Evolutionary conservation across 2,888 invertebrate species (phyloP), one percentile per base, ranked within the genome.

Genomic region (Andrena minutula): DNA sequence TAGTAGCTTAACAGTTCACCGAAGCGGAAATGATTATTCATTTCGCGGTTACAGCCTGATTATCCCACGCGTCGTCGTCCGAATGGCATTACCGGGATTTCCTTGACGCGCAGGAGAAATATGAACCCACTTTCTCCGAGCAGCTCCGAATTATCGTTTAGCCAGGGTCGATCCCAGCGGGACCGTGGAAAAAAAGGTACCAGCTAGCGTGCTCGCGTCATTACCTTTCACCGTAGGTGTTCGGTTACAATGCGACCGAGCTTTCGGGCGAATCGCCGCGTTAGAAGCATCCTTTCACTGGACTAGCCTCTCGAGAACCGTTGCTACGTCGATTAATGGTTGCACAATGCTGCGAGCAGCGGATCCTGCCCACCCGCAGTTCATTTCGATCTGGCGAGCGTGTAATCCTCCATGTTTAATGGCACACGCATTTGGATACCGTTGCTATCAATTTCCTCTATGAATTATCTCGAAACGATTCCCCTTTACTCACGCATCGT

Each of bases 221-320:
- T 86, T 71, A 76, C 86, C 86, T 86, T 86, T 87, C 86, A 86
- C 86, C 69, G 64, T 47, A 66, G 32, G 65, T 63, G 64, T 75
- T 84, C 49, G 61, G 78, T 58, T 75, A 75, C 79, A 75, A 79
- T 77, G 75, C 64, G 65, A 69, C 69, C 75, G 81, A 86, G 86
- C 78, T 87, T 87, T 79, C 82, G 63, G 60, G 49, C 10, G 75
- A 47, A 65, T 66, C 72, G 56, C 32, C 41, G 60, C 32, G 75
- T 71, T 83, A 75, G 76, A 76, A 61, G 65, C 69, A 78, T 76
- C 87, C 87, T 87, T 88, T 87, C 87, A 87, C 88, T 65, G 61
- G 7, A 53, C 74, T 64, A 66, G 60, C 61, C 74, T 80, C 75
- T 69, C 73, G 61, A 56, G 83, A 73, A 51, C 53, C 61, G 61